Evolutionary conservation across 2,797 vertebrate genomes (phyloP).

Genomic region (Tympanoctomys barrerae): DNA sequence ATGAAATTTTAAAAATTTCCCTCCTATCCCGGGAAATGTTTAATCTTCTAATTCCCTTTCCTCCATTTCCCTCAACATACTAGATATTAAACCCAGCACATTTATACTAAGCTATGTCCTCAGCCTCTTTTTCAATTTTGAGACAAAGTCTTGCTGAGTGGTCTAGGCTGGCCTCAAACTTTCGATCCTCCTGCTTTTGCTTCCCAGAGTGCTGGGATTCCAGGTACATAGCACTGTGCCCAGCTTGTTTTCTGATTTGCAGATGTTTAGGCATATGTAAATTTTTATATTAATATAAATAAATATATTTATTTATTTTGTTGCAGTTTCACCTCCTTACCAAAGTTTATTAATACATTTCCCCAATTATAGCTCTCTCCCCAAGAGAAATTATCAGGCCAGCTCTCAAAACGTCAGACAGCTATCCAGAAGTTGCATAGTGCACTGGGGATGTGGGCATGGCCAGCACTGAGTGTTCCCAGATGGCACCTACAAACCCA

Average conservation of each 20-base stretch:
- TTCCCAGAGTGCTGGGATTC: neutral
- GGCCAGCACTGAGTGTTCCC: neutral
- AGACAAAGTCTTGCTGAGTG: neutral
- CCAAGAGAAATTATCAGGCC: neutral
- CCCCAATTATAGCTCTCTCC: neutral
- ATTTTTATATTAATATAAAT: too few species aligned
- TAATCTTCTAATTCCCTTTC: neutral
- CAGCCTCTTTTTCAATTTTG: neutral
- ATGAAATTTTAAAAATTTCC: neutral
- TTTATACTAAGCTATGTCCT: neutral
- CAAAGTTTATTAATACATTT: conserved; percentile 3
- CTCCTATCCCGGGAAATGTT: neutral
- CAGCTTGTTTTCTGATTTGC: neutral
- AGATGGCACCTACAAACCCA: neutral
- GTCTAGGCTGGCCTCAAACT: neutral
- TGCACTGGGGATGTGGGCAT: neutral
- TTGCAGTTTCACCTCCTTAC: neutral
- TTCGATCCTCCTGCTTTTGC: neutral
- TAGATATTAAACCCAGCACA: neutral
- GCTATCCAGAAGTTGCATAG: neutral
- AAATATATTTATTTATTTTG: neutral
- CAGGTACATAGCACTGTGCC: neutral
- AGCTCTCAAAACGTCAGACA: neutral
- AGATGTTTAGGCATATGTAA: neutral
- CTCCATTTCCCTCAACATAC: neutral